Conservation (phyloP, 2,113 vertebrate genomes). For the Halichoeres trimaculatus region DNA sequence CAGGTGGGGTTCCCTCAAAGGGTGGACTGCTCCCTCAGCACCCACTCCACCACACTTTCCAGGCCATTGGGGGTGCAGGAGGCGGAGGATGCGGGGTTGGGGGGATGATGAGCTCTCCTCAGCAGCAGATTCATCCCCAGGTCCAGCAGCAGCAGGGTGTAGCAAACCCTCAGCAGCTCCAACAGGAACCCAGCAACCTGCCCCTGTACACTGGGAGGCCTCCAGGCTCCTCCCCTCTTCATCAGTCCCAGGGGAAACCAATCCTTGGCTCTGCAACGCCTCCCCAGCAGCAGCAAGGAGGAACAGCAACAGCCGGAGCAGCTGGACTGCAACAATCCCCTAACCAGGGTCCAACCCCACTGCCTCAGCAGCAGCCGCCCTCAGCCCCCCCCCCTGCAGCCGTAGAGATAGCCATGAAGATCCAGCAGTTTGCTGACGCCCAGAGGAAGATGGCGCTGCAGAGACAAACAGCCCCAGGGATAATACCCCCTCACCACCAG, state of each 20-base stretch:
- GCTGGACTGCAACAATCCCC: conserved; percentile 83
- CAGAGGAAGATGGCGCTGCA: conserved; percentile 96
- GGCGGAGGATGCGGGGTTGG: conserved; percentile 77
- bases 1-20: conserved; percentile 60
- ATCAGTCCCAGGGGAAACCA: conserved; percentile 94
- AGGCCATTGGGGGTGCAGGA: conserved; percentile 82
- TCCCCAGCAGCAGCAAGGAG: conserved; percentile 85
- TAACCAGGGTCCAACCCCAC: conserved; percentile 66
- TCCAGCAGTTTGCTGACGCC: conserved; percentile 94
- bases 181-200: conserved; percentile 85
- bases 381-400: conserved; percentile 95
- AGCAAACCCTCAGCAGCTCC: conserved; percentile 78
- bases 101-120: conserved; percentile 84
- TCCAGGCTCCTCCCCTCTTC: conserved; percentile 87
- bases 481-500: conserved; percentile 89
- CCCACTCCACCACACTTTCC: conserved; percentile 88
- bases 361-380: conserved; percentile 82
- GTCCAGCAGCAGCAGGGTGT: conserved; percentile 69
- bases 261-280: conserved; percentile 90
- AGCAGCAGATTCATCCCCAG: conserved; percentile 79
- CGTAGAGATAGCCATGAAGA: conserved; percentile 97
- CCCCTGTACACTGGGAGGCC: conserved; percentile 85
- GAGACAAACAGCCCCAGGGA: conserved; percentile 82
- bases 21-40: conserved; percentile 88
- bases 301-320: conserved; percentile 84